phyloP scores from a whole-genome alignment of 2,888 invertebrate genomes.

The Apotomis betuletana region DNA sequence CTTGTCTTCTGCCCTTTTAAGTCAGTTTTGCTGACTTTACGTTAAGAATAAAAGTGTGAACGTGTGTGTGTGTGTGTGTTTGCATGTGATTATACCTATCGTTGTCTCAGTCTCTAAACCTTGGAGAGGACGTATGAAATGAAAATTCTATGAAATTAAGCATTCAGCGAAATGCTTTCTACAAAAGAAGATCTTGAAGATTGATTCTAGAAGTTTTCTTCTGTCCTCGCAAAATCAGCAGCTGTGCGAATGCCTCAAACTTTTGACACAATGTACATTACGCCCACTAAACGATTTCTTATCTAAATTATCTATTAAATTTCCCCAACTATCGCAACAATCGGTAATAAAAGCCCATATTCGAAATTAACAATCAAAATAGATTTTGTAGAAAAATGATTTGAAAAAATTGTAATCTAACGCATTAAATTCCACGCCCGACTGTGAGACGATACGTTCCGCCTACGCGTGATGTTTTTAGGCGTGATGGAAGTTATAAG shows the following conservation, averaged over 20 bases:
- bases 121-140: too few species aligned
- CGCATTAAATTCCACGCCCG: constrained; percentile 70
- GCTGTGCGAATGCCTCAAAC: not conserved
- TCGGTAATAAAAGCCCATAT: constrained; percentile 32
- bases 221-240: too few species aligned
- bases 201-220: too few species aligned
- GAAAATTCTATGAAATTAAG: too few species aligned
- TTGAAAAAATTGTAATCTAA: constrained; percentile 75
- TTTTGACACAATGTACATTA: not conserved
- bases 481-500: constrained; percentile 47
- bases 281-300: constrained; percentile 2
- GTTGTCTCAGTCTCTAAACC: too few species aligned
- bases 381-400: constrained; percentile 67
- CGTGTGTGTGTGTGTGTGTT: too few species aligned
- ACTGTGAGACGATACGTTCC: constrained; percentile 57
- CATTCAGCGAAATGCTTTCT: too few species aligned
- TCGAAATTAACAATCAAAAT: constrained; percentile 60
- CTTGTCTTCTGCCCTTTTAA: too few species aligned
- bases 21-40: too few species aligned
- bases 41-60: too few species aligned
- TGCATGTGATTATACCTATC: too few species aligned
- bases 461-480: constrained; percentile 52
- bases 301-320: constrained; percentile 25
- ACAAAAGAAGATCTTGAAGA: too few species aligned
- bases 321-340: constrained; percentile 19